Conservation (phyloP, 1,140 invertebrate species). For the Meloidogyne chitwoodi region DNA sequence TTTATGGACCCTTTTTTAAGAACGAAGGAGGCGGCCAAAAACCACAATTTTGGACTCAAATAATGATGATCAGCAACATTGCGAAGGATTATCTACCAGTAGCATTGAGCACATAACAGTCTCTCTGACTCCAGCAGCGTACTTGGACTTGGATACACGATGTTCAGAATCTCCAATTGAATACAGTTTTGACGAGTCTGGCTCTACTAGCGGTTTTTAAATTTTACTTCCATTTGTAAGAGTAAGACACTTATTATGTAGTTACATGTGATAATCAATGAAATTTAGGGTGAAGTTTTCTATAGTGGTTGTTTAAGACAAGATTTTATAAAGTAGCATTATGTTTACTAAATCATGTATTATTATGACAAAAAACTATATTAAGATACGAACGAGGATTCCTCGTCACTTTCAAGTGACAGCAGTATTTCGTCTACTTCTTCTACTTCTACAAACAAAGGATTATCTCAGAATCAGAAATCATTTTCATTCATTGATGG, state of each 20-base stretch:
- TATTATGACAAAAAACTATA: neutral
- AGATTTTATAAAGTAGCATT: no score
- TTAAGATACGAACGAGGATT: neutral
- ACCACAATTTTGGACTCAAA: neutral
- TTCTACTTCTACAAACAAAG: neutral
- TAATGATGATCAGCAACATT: neutral
- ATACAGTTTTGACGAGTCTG: constrained; percentile 11
- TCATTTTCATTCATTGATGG: neutral
- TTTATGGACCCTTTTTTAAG: neutral
- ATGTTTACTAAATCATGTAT: no score
- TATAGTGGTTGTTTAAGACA: no score
- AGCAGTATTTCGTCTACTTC: neutral
- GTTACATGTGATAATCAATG: no score
- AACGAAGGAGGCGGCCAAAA: constrained; percentile 11
- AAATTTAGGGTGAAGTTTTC: no score
- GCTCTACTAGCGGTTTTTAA: neutral
- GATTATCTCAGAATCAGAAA: neutral
- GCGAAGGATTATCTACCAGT: neutral
- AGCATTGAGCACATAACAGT: constrained; percentile 12
- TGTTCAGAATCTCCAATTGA: neutral
- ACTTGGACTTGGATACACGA: constrained; percentile 3
- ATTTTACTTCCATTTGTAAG: neutral
- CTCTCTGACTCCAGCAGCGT: neutral
- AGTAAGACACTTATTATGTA: no score
- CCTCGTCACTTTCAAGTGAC: neutral